These are phyloP conservation scores for Psammodynastes pulverulentus DNA, from an alignment of 2,113 vertebrate species.

Conservation along the genomic window DNA sequence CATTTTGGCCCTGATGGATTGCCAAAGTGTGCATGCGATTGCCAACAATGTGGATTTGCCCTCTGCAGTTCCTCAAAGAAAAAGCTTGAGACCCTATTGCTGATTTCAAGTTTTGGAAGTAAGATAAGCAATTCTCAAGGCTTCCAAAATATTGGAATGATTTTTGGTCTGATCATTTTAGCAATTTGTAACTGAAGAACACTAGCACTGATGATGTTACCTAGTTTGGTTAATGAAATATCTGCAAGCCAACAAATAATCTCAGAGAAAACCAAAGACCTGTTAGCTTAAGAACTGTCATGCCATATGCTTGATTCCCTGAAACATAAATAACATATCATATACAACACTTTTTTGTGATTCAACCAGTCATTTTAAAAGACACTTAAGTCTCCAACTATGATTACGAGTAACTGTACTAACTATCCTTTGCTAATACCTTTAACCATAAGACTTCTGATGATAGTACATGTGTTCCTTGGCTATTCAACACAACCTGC, in stretches of 20 bases:
- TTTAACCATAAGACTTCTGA: background rate
- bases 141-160: background rate
- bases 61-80: background rate
- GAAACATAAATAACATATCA: background rate
- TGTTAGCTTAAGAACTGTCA: background rate
- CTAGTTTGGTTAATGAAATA: too few relatives aligned
- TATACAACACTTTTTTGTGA: background rate
- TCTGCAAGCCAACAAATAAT: too few relatives aligned
- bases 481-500: background rate
- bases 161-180: background rate
- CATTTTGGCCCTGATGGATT: background rate
- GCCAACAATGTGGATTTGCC: background rate
- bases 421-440: background rate
- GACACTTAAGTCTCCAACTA: background rate
- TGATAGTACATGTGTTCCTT: background rate
- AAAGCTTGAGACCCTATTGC: background rate
- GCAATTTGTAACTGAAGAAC: background rate
- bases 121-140: background rate
- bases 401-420: background rate
- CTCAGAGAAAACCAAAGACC: too few relatives aligned
- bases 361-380: too few relatives aligned
- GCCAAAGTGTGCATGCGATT: background rate
- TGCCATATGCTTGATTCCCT: background rate
- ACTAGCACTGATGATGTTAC: too few relatives aligned
- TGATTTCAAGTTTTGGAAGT: background rate